Base-by-base conservation (phyloP, 35 echinoderm and acorn worm species). In the Chiridota heheva region DNA sequence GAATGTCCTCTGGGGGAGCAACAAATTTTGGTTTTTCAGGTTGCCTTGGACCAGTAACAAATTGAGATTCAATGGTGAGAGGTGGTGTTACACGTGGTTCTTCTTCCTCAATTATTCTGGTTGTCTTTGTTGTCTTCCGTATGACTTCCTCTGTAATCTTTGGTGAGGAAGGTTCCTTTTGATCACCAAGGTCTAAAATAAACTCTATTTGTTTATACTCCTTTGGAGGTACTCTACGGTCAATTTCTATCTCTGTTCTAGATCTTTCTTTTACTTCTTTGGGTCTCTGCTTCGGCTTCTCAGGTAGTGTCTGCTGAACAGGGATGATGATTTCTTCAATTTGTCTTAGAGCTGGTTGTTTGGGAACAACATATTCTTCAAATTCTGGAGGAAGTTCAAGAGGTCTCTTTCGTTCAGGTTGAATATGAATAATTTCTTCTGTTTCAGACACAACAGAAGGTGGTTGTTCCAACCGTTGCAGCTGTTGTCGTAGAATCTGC, bases 381-480 rank as follows among this genome's bases (percentile, higher is more conserved):
- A 78, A 78, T 37, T 78, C 75, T 78, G 75, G 75, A 25, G 75
- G 75, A n/a, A 78, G 20, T 62, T 78, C 27, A 37, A 78, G 36
- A 10, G 75, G 75, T 7, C 40, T 16, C 28, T 60, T 57, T 42
- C 75, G 33, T 42, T 78, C 36, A 25, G 75, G 75, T n/a, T 60
- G 62, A 62, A n/a, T n/a, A n/a, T n/a, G n/a, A n/a, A n/a, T n/a
- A n/a, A n/a, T n/a, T n/a, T n/a, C n/a, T n/a, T n/a, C n/a, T n/a
- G n/a, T n/a, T n/a, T n/a, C n/a, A n/a, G n/a, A n/a, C n/a, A n/a
- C n/a, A n/a, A n/a, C n/a, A n/a, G n/a, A n/a, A n/a, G n/a, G n/a
- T n/a, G n/a, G n/a, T n/a, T n/a, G n/a, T n/a, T n/a, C n/a, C n/a
- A n/a, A n/a, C n/a, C n/a, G n/a, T n/a, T n/a, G n/a, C n/a, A n/a